Evolutionary conservation across 1,140 invertebrate genomes (phyloP).

Genomic region (Asbolus verrucosus): DNA sequence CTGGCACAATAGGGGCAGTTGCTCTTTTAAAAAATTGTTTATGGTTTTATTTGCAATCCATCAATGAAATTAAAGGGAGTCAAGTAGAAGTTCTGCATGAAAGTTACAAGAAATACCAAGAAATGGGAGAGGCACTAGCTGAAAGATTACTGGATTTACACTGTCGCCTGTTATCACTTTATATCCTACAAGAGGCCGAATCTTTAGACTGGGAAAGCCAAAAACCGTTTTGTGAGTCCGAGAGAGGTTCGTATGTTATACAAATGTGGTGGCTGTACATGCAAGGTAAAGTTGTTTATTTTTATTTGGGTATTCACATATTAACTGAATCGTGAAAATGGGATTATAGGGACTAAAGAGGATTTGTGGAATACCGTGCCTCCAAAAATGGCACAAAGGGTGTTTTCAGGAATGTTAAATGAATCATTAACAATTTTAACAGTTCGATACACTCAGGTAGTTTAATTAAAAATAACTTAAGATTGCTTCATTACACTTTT

Average conservation of each 20-base stretch:
- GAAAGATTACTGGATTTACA: constrained; percentile 83
- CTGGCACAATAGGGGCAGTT: constrained; percentile 81
- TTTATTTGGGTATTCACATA: too few species aligned
- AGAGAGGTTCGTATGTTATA: constrained; percentile 79
- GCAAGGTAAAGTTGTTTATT: constrained; percentile 73
- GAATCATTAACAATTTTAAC: constrained; percentile 82
- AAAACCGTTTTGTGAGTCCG: constrained; percentile 74
- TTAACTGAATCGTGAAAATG: background rate
- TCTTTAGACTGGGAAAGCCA: constrained; percentile 76
- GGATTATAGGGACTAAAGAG: constrained; percentile 73
- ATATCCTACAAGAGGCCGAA: constrained; percentile 82
- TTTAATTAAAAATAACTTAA: constrained; percentile 24
- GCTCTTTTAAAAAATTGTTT: constrained; percentile 81
- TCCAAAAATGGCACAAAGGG: constrained; percentile 82
- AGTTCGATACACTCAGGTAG: constrained; percentile 79
- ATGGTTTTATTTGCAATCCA: constrained; percentile 77
- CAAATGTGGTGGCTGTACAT: constrained; percentile 91
- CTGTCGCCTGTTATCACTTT: constrained; percentile 78
- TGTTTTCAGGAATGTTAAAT: constrained; percentile 84
- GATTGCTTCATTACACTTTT: constrained; percentile 47
- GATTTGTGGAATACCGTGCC: constrained; percentile 85
- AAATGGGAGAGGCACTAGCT: constrained; percentile 83
- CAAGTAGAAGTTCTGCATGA: constrained; percentile 62
- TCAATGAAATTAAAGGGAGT: constrained; percentile 65
- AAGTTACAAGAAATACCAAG: constrained; percentile 80